Conservation (phyloP, 2,797 vertebrate genomes). For the Chelon auratus region DNA sequence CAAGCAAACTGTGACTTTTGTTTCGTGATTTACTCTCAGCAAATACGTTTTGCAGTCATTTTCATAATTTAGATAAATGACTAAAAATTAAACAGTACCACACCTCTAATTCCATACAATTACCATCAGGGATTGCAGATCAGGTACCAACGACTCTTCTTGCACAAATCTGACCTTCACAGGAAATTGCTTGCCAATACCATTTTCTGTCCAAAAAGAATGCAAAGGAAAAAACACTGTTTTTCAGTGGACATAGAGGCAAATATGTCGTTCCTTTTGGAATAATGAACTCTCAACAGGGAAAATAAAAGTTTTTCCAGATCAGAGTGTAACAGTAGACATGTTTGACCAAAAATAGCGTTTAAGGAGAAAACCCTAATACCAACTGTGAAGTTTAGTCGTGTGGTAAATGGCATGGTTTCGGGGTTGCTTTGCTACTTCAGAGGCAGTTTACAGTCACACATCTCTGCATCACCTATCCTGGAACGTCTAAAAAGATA, state of each 20-base stretch:
- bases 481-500: constrained; percentile 1
- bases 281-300: not conserved
- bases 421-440: not conserved
- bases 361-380: not conserved
- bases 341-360: not conserved
- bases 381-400: not conserved
- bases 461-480: constrained; percentile 2
- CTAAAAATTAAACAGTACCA: not conserved
- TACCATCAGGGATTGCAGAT: not conserved
- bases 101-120: not conserved
- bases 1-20: not conserved
- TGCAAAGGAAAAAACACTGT: not conserved
- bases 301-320: not conserved
- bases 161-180: not conserved
- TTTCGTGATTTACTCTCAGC: no score
- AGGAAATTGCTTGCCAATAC: not conserved
- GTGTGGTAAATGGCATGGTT: not conserved
- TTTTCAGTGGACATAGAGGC: not conserved
- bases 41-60: not conserved
- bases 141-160: not conserved
- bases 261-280: not conserved
- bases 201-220: no score
- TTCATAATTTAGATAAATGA: not conserved
- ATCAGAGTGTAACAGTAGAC: not conserved
- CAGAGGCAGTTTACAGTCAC: not conserved